Percentiles rank a stretch among this genome's conserved stretches.
Conservation (phyloP, 2,113 vertebrate genomes). For the Podiceps cristatus region DNA sequence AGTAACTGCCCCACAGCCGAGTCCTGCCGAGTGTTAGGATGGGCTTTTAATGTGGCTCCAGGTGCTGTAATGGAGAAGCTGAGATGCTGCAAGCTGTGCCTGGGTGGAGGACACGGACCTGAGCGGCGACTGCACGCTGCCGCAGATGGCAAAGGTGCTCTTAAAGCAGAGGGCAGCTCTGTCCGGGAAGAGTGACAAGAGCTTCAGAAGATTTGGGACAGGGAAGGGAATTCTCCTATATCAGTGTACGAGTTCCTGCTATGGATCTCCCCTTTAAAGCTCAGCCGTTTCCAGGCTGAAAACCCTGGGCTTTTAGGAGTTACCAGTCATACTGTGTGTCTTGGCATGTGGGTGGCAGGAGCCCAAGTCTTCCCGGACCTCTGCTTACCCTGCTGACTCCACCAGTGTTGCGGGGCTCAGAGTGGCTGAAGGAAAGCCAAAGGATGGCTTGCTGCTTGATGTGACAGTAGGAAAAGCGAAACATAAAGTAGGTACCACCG, state of each 20-base stretch:
- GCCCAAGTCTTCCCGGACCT: background rate
- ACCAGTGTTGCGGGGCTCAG: background rate
- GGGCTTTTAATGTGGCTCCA: background rate
- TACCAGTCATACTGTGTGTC: background rate
- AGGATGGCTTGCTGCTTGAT: background rate
- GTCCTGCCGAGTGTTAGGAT: accelerated
- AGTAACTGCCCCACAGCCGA: background rate
- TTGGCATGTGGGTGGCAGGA: background rate
- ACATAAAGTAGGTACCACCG: background rate
- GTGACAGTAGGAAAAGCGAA: background rate
- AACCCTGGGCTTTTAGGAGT: background rate
- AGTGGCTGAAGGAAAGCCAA: background rate
- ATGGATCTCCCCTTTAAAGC: background rate
- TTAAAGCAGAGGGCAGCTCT: background rate
- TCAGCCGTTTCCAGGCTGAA: background rate
- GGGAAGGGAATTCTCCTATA: background rate
- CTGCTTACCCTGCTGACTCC: background rate
- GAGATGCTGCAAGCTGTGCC: background rate
- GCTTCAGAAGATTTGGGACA: background rate
- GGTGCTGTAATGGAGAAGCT: background rate
- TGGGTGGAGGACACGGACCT: background rate
- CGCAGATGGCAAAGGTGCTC: background rate
- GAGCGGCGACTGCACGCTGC: accelerated
- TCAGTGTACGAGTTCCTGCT: background rate
- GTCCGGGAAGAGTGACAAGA: background rate